Base-by-base conservation (phyloP, 1,140 invertebrate genomes). In the Pseudobourletiella spinata region DNA sequence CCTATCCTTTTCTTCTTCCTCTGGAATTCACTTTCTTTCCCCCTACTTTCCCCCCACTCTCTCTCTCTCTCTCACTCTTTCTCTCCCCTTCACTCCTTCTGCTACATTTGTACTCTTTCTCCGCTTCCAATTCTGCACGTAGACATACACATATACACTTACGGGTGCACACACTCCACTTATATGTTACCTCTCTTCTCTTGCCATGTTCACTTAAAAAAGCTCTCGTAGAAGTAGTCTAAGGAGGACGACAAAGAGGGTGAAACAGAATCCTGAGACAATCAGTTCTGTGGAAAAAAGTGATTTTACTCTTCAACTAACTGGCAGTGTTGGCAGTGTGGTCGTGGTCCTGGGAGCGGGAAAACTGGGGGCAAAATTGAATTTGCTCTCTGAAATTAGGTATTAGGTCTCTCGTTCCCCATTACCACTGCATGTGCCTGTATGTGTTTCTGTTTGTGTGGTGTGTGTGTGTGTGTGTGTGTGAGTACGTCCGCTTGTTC, bases 371-470 rank as follows among this genome's bases (percentile, higher is more conserved):
- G 14, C 20, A 48, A 48, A 48, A 48, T 48, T 48, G 44, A 48
- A 22, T 48, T 48, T 48, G 6, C 44, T 22, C 20, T 18, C 44
- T 48, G 44, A 48, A 48, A 48, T 48, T 48, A 48, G 44, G 44
- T 48, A 48, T 48, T 48, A 48, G 14, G 20, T 18, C 18, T 48
- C 20, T 6, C 44, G 14, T 4, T 11, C 44, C 8, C n/a, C 32
- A 11, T 39, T 39, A 39, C n/a, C n/a, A n/a, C n/a, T n/a, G n/a
- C n/a, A n/a, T n/a, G n/a, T n/a, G n/a, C n/a, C n/a, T n/a, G n/a
- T n/a, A n/a, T n/a, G n/a, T n/a, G n/a, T n/a, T n/a, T n/a, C n/a
- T n/a, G n/a, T n/a, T n/a, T n/a, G n/a, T n/a, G n/a, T n/a, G n/a
- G n/a, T n/a, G n/a, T n/a, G n/a, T n/a, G n/a, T n/a, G n/a, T n/a